Evolutionary conservation across 2,888 invertebrate species (phyloP).

Genomic region (Prenolepis imparis): DNA sequence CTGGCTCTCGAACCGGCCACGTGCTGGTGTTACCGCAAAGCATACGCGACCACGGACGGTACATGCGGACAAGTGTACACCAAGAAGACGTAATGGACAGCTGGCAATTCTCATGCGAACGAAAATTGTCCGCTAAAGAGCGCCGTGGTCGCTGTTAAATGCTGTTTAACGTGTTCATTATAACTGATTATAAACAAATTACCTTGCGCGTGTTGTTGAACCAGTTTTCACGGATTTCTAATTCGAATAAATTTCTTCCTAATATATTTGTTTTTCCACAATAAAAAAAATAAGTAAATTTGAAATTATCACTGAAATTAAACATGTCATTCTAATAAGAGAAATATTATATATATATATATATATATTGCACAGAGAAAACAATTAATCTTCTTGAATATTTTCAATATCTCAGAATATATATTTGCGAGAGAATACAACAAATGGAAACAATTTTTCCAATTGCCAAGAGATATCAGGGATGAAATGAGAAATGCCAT

Average conservation of each 20-base stretch:
- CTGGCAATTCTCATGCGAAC: constrained; percentile 49
- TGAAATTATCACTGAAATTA: neutral
- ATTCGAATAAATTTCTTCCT: neutral
- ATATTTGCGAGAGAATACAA: neutral
- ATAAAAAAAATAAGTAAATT: neutral
- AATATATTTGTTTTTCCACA: neutral
- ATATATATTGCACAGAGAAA: neutral
- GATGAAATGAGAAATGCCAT: neutral
- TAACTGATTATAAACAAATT: neutral
- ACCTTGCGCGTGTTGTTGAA: neutral
- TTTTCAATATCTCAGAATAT: neutral
- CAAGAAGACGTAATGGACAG: constrained; percentile 55
- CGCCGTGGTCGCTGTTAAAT: neutral
- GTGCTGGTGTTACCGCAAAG: constrained; percentile 68
- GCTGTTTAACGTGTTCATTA: constrained; percentile 1
- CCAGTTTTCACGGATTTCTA: too few species aligned
- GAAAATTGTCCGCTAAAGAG: constrained; percentile 56
- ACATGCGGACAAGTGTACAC: constrained; percentile 46
- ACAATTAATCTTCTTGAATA: neutral
- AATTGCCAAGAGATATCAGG: neutral
- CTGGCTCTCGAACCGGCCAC: constrained; percentile 59
- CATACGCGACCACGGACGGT: constrained; percentile 35
- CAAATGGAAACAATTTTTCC: neutral
- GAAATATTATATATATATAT: neutral
- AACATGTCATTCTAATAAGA: neutral